Base-by-base conservation (phyloP, 2,113 vertebrate genomes). In the Syngnathus floridae region DNA sequence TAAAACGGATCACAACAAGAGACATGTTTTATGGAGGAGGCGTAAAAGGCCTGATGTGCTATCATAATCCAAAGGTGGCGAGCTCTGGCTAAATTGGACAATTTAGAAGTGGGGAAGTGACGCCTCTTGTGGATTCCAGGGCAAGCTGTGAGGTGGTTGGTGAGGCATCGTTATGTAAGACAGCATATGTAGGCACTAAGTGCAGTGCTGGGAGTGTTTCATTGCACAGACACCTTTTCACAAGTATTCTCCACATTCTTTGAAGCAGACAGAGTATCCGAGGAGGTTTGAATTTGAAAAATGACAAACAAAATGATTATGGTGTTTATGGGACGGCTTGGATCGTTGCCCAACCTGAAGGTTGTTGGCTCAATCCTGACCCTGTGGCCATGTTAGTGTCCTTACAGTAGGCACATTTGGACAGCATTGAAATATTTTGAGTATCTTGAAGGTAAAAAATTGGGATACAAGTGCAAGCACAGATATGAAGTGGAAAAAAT, bases 81-180 rank as follows among this genome's bases (percentile, higher is more conserved):
- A 76, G 75, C 68, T 66, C 64, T 66, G 3, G 73, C 72, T 71
- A 75, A 77, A 82, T 72, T 69, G 61, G 71, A 63, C 70, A 60
- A 78, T 75, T 80, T 84, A 64, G 74, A 71, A 74, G 64, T 4
- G 70, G n/a, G 55, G 66, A 77, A 71, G 60, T 65, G 66, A 71
- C 4, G 69, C 66, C 76, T 81, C 69, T 70, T 56, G 75, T 78
- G 49, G 71, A 73, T 78, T 82, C 62, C 75, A 37, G 71, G 74
- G 75, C 65, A 64, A 63, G 69, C 75, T 49, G 65, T 64, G 70
- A 74, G 71, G 69, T 70, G 72, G 67, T 72, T 82, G 72, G 63
- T 76, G 78, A 83, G 73, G 66, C 77, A 51, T 51, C 8, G 48
- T 85, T 86, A 84, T 82, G 72, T 85, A 85, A 88, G 79, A 43